Evolutionary conservation across 1,140 invertebrate species (phyloP), one percentile per base, ranked within the genome.

Genomic region (Scaptomyza hsui): DNA sequence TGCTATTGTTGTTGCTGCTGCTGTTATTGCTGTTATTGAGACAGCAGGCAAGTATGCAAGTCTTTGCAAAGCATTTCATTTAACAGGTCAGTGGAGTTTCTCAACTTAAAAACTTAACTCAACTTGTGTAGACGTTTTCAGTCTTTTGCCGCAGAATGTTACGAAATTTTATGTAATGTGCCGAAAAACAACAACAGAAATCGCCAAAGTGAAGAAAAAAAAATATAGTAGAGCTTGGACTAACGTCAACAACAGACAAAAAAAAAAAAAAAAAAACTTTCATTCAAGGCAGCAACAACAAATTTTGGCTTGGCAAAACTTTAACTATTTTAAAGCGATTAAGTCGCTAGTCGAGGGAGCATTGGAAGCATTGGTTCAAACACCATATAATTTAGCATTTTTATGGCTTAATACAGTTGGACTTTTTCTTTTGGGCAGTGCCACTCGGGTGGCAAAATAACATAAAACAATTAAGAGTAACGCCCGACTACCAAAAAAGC

Each of bases 121-220:
- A 60, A 76, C 77, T 73, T 19, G 59, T 19, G 59, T 49, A 45
- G 75, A 73, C 75, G 56, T 41, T 69, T 79, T 80, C 72, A 79
- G 68, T 62, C 62, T 67, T 75, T 69, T 76, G 68, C 78, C 78
- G 78, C 78, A 83, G 81, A 86, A 86, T 86, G 81, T 86, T 86
- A 86, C 82, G 81, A 86, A 86, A 86, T 86, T 86, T 86, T 86
- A 86, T 86, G 81, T 86, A 86, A 86, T 86, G 74, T 88, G 82
- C 77, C 82, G 61, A 85, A 85, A 88, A 75, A 57, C 41, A 62
- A 44, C 45, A 75, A 65, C 42, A 37, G 15, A 52, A 39, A 24
- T 15, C 9, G 21, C 32, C 55, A 37, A 13, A 35, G 29, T 12
- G 37, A 72, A 44, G n/a, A n/a, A 49, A 18, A 45, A 49, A 59